phyloP scores from a whole-genome alignment of 2,888 invertebrate genomes.

The Patella caerulea region DNA sequence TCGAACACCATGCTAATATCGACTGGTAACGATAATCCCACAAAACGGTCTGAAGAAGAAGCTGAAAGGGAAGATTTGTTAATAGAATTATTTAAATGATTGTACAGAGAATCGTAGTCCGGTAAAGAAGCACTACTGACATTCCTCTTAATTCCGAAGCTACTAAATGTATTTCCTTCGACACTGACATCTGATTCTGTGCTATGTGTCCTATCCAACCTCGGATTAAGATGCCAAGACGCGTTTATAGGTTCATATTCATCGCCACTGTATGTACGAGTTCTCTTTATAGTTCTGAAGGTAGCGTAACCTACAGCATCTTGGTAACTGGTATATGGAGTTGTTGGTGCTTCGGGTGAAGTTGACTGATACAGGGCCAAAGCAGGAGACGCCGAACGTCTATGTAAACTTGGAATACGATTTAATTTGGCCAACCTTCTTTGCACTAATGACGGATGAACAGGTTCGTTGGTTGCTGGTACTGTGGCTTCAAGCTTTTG shows the following conservation, averaged over 20 bases:
- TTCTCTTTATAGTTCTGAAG: slow-evolving; percentile 66
- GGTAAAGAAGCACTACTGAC: slow-evolving; percentile 51
- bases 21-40: slow-evolving; percentile 83
- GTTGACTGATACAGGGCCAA: slow-evolving; percentile 32
- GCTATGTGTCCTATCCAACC: slow-evolving; percentile 44
- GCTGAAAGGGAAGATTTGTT: slow-evolving; percentile 49
- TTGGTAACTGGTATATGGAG: slow-evolving; percentile 63
- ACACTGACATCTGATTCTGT: slow-evolving; percentile 46
- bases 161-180: slow-evolving; percentile 26
- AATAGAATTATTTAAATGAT: slow-evolving; percentile 43
- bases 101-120: slow-evolving; percentile 43
- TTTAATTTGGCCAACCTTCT: slow-evolving; percentile 64
- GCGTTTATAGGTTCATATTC: slow-evolving; percentile 36
- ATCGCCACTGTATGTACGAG: slow-evolving; percentile 61
- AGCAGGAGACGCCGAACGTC: slow-evolving; percentile 48
- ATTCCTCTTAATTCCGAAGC: slow-evolving; percentile 31
- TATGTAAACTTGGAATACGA: slow-evolving; percentile 62
- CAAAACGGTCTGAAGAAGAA: slow-evolving; percentile 60
- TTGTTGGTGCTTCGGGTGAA: slow-evolving; percentile 22
- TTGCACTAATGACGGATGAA: slow-evolving; percentile 66
- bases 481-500: slow-evolving; percentile 2
- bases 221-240: slow-evolving; percentile 29
- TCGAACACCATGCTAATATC: slow-evolving; percentile 81
- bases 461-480: slow-evolving; percentile 63
- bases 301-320: slow-evolving; percentile 71